Conservation (phyloP, 2,888 invertebrate genomes). For the Megalurothrips usitatus region DNA sequence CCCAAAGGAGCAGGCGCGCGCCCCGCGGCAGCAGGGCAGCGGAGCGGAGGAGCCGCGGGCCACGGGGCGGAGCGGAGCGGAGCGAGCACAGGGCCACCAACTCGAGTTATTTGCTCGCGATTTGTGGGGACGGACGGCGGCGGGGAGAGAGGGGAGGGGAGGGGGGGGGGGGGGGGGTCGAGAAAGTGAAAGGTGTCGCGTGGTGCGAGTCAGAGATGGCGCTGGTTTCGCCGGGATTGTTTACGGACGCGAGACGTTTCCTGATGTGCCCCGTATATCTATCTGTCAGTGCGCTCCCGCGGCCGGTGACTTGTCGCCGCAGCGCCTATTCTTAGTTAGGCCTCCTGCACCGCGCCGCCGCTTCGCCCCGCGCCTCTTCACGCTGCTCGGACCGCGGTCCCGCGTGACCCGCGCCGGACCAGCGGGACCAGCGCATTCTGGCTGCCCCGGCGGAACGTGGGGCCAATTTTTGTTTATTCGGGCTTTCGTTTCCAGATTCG, state of each 20-base stretch:
- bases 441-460: no score
- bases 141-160: neutral
- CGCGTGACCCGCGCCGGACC: no score
- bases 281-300: neutral
- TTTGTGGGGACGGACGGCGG: no score
- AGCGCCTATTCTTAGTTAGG: slow-evolving; percentile 18
- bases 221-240: neutral
- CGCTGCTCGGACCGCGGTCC: neutral
- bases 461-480: no score
- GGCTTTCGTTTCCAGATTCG: no score
- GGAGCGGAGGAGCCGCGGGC: neutral
- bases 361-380: neutral
- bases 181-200: no score
- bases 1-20: no score
- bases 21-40: neutral
- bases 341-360: neutral
- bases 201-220: neutral
- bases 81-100: neutral
- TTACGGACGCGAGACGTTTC: neutral
- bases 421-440: no score
- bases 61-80: neutral
- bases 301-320: neutral
- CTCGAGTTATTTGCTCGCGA: no score
- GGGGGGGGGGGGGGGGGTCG: neutral
- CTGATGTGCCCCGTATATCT: slow-evolving; percentile 18